A percentile compares a stretch with the other conserved stretches of the same genome.
Conservation (phyloP, 1,140 invertebrate genomes). For the Drosophila triauraria region DNA sequence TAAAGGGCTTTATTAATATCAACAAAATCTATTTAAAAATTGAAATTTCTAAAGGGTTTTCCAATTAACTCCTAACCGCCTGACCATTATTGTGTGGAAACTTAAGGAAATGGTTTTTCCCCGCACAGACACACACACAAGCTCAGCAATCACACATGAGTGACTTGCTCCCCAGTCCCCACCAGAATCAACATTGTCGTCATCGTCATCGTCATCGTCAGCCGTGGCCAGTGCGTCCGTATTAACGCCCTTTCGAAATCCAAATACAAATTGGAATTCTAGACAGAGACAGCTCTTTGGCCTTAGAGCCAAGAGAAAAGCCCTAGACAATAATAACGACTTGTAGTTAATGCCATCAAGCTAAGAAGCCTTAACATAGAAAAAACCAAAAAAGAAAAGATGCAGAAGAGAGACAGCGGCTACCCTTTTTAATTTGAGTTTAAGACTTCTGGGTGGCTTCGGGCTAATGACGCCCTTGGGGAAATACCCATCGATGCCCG, state of each 20-base stretch:
- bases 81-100: slow-evolving; percentile 8
- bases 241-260: slow-evolving; percentile 60
- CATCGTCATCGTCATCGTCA: slow-evolving; percentile 25
- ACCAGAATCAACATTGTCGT: slow-evolving; percentile 32
- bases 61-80: background rate
- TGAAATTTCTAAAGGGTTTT: background rate
- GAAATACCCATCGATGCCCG: slow-evolving; percentile 32
- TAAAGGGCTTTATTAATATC: background rate
- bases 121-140: slow-evolving; percentile 16
- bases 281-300: background rate
- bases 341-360: slow-evolving; percentile 74
- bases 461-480: slow-evolving; percentile 71
- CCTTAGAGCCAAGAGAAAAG: slow-evolving; percentile 31
- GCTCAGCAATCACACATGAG: slow-evolving; percentile 64
- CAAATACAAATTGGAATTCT: slow-evolving; percentile 70
- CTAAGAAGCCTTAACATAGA: slow-evolving; percentile 27
- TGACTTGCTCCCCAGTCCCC: slow-evolving; percentile 23
- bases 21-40: background rate
- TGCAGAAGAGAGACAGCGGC: background rate
- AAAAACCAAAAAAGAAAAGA: background rate
- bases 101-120: slow-evolving; percentile 11
- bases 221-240: slow-evolving; percentile 36
- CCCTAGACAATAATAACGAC: slow-evolving; percentile 79
- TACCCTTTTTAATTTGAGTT: slow-evolving; percentile 54
- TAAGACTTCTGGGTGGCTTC: slow-evolving; percentile 36